Percentiles rank a stretch among this genome's conserved stretches.
phyloP scores from a whole-genome alignment of 2,888 invertebrate genomes.

The Synergus itoensis region DNA sequence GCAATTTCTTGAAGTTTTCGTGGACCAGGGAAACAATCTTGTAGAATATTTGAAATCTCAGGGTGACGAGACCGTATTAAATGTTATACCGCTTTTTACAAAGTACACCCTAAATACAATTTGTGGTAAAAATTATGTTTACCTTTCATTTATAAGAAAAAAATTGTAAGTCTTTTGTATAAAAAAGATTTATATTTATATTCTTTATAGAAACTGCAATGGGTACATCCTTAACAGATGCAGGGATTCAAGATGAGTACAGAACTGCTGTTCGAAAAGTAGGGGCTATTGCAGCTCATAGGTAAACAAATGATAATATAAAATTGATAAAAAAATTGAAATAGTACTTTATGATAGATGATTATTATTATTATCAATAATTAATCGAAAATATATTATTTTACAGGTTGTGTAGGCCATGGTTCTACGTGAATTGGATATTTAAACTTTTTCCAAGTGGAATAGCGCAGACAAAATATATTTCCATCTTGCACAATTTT shows the following conservation, averaged over 20 bases:
- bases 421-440: slow-evolving; percentile 47
- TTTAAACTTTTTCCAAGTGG: slow-evolving; percentile 52
- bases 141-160: not conserved
- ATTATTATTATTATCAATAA: too few relatives aligned
- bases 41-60: slow-evolving; percentile 64
- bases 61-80: slow-evolving; percentile 58
- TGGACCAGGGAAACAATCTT: slow-evolving; percentile 77
- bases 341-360: too few relatives aligned
- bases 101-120: slow-evolving; percentile 83
- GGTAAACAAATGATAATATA: slow-evolving; percentile 33
- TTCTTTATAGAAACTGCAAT: slow-evolving; percentile 34
- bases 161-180: too few relatives aligned
- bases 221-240: slow-evolving; percentile 19
- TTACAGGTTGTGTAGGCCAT: slow-evolving; percentile 50
- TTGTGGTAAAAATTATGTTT: slow-evolving; percentile 79
- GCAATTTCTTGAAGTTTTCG: slow-evolving; percentile 74
- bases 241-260: slow-evolving; percentile 22
- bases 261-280: slow-evolving; percentile 42
- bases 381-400: slow-evolving; percentile 13
- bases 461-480: slow-evolving; percentile 44
- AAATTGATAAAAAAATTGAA: too few relatives aligned
- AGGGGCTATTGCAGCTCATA: slow-evolving; percentile 43
- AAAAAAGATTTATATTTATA: not conserved
- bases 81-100: slow-evolving; percentile 81
- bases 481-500: slow-evolving; percentile 53